Percentiles rank a stretch among this genome's conserved stretches.
Conservation (phyloP, 2,888 invertebrate genomes). For the Tetramorium bicarinatum region DNA sequence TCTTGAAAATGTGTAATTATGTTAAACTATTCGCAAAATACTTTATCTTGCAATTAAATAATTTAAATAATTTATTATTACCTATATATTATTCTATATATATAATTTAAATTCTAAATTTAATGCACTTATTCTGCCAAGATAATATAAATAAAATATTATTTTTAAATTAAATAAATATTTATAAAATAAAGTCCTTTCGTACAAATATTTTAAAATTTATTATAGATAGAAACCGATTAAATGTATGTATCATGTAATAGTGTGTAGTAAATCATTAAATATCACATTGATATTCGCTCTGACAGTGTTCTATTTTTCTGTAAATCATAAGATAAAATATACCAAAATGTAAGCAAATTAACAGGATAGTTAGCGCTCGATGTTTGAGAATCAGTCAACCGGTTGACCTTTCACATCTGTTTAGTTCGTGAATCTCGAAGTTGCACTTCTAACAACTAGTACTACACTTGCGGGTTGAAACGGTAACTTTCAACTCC, state of each 20-base stretch:
- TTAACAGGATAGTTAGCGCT: background rate
- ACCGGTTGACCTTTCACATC: conserved; percentile 8
- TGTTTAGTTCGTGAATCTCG: background rate
- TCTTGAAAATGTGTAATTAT: background rate
- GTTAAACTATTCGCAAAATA: background rate
- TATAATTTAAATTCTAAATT: too few relatives aligned
- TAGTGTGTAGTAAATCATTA: background rate
- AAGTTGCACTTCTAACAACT: conserved; percentile 27
- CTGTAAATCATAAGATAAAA: background rate
- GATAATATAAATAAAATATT: too few relatives aligned
- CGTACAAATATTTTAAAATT: too few relatives aligned
- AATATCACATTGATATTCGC: background rate
- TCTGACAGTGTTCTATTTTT: background rate
- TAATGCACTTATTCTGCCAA: too few relatives aligned
- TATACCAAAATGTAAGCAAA: background rate
- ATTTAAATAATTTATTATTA: too few relatives aligned
- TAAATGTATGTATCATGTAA: too few relatives aligned
- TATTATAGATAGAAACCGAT: too few relatives aligned
- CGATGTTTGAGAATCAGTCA: conserved; percentile 19
- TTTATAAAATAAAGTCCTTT: too few relatives aligned
- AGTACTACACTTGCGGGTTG: conserved; percentile 16
- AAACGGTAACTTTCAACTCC: background rate
- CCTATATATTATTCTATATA: too few relatives aligned
- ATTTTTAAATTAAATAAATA: too few relatives aligned
- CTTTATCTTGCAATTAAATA: background rate